Evolutionary conservation across 2,113 vertebrate genomes (phyloP), one percentile per base, ranked within the genome.

Genomic region (Typhlomys cinereus): DNA sequence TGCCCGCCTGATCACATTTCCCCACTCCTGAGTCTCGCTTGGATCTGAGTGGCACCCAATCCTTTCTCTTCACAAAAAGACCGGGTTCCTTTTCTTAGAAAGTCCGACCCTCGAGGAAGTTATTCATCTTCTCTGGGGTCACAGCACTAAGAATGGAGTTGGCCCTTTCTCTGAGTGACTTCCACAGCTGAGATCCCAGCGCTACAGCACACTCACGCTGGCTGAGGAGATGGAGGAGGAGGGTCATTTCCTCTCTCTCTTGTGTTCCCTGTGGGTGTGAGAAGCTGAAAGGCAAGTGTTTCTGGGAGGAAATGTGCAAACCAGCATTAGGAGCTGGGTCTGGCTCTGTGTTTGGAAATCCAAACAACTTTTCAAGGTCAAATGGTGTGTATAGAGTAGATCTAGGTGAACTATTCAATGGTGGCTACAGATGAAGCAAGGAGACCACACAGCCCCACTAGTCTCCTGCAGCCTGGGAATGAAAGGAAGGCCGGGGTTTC

Each of bases 61-160:
- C 25, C 2, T 36, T 0, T 44, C 62, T 62, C 62, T 91, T n/a
- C 3, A 41, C 39, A 48, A 39, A 64, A 92, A 57, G 52, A 4
- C 29, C 74, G 66, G 61, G 52, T 81, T n/a, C 25, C 25, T 61
- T 88, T 79, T 86, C 74, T 84, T 85, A 74, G 95, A 89, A 76
- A 70, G 57, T 67, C 57, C 66, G 93, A 88, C 29, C 70, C 88
- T 86, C 12, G 57, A 62, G 84, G 23, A 87, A 52, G 82, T 20
- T 27, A 34, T 31, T 1, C 71, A 54, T 71, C 89, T 92, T 50
- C 66, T 85, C 81, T 85, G 23, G 54, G 83, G 88, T 79, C 74
- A 86, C 52, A 73, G 89, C 82, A 62, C 90, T 91, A 89, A 94
- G 92, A 96, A 89, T 94, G 94, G 95, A 87, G 89, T 94, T 94